Evolutionary conservation across 2,888 invertebrate genomes (phyloP).

Genomic region (Chymomyza procnemis): DNA sequence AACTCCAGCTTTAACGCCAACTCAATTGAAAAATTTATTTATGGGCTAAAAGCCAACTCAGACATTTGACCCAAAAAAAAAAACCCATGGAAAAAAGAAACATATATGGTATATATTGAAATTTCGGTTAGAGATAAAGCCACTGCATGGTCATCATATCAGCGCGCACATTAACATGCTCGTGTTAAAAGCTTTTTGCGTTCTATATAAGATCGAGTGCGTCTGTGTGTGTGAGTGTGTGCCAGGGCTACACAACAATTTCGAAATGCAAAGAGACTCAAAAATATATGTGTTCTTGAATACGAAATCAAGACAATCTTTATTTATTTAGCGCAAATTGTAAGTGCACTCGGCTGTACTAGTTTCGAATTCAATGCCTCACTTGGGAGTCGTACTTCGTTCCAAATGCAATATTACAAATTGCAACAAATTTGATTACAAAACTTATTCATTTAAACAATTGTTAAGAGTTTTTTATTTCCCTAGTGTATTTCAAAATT

Average conservation of each 20-base stretch:
- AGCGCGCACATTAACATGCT: not conserved
- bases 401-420: not conserved
- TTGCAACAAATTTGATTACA: not conserved
- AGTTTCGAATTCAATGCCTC: not conserved
- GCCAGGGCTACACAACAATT: not conserved
- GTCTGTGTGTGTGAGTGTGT: not conserved
- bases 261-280: not conserved
- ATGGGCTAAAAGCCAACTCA: conserved; percentile 37
- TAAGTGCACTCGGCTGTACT: not conserved
- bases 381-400: not conserved
- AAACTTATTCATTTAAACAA: too few relatives aligned
- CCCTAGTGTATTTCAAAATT: too few relatives aligned
- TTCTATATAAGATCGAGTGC: not conserved
- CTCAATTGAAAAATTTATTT: conserved; percentile 65
- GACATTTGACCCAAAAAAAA: conserved; percentile 3
- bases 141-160: not conserved
- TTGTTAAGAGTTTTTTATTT: too few relatives aligned
- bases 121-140: not conserved
- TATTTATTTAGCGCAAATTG: not conserved
- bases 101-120: not conserved
- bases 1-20: conserved; percentile 29
- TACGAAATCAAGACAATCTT: not conserved
- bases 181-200: not conserved
- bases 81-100: conserved; percentile 18
- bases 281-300: not conserved